Percentiles rank a stretch among this genome's conserved stretches.
phyloP scores from a whole-genome alignment of 2,113 vertebrate genomes.

The Calidris pygmaea region DNA sequence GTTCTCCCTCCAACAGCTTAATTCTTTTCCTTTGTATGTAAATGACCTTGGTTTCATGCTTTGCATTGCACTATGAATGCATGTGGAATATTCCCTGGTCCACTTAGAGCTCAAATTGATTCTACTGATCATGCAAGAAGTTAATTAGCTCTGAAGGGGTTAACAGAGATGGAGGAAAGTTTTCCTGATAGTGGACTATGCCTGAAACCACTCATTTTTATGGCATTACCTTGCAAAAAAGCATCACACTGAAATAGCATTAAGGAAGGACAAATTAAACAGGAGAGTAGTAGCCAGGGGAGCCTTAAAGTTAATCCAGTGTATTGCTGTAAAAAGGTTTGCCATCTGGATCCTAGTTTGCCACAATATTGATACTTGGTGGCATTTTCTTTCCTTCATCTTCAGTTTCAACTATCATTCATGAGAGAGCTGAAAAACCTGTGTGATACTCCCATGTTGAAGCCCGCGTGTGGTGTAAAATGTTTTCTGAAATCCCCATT shows the following conservation, averaged over 20 bases:
- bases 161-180: not conserved
- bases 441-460: not conserved
- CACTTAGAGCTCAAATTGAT: not conserved
- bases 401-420: conserved; percentile 52
- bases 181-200: not conserved
- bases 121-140: not conserved
- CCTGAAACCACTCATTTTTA: not conserved
- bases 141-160: not conserved
- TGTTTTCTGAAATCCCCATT: conserved; percentile 4
- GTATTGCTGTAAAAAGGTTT: conserved; percentile 61
- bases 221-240: conserved; percentile 3
- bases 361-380: conserved; percentile 33
- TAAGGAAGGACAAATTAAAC: conserved; percentile 55
- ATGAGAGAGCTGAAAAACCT: not conserved
- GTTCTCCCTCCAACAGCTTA: not conserved
- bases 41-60: not conserved
- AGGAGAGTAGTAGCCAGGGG: conserved; percentile 37
- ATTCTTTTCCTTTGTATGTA: not conserved
- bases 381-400: conserved; percentile 40
- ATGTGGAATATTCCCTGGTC: not conserved
- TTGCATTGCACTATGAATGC: not conserved
- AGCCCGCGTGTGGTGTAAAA: not conserved
- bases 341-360: conserved; percentile 68
- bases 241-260: not conserved
- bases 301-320: conserved; percentile 50